Evolutionary conservation across 2,797 vertebrate genomes (phyloP).

Genomic region (Acanthurus lineatus): DNA sequence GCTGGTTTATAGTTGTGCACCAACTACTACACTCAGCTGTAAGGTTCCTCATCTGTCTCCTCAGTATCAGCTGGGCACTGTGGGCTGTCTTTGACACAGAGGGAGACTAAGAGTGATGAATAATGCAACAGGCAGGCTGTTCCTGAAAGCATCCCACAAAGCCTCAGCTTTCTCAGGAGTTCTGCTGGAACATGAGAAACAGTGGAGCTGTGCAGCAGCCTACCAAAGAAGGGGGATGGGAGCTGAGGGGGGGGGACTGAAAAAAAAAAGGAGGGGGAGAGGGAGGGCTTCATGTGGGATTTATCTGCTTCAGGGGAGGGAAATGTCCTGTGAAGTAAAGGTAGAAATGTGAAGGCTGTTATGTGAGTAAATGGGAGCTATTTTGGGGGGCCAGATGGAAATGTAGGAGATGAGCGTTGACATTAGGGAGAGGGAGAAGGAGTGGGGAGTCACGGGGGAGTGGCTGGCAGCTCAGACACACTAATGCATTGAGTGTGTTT

Average conservation of each 20-base stretch:
- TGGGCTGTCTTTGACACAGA: constrained; percentile 68
- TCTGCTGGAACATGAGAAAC: constrained; percentile 73
- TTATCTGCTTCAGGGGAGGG: constrained; percentile 71
- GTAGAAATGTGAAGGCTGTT: constrained; percentile 77
- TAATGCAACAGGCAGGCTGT: constrained; percentile 82
- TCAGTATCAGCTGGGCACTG: constrained; percentile 68
- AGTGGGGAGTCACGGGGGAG: constrained; percentile 58
- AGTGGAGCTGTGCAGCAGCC: constrained; percentile 58
- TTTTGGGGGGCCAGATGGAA: constrained; percentile 78
- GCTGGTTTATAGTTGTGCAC: constrained; percentile 44
- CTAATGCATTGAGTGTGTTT: constrained; percentile 75
- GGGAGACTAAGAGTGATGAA: constrained; percentile 77
- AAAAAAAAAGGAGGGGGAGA: constrained; percentile 11
- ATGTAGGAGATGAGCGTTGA: constrained; percentile 73
- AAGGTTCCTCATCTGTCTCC: constrained; percentile 45
- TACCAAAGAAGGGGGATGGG: constrained; percentile 37
- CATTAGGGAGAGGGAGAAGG: constrained; percentile 67
- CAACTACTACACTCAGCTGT: constrained; percentile 48
- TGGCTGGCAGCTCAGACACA: constrained; percentile 62
- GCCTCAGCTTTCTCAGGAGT: constrained; percentile 77
- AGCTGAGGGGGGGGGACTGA: not conserved
- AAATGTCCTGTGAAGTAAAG: constrained; percentile 80
- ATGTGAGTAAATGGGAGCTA: constrained; percentile 85
- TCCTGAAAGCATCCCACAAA: constrained; percentile 81
- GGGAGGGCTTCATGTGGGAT: constrained; percentile 70